Base-by-base conservation (phyloP, 2,113 vertebrate genomes). In the Megalops atlanticus region DNA sequence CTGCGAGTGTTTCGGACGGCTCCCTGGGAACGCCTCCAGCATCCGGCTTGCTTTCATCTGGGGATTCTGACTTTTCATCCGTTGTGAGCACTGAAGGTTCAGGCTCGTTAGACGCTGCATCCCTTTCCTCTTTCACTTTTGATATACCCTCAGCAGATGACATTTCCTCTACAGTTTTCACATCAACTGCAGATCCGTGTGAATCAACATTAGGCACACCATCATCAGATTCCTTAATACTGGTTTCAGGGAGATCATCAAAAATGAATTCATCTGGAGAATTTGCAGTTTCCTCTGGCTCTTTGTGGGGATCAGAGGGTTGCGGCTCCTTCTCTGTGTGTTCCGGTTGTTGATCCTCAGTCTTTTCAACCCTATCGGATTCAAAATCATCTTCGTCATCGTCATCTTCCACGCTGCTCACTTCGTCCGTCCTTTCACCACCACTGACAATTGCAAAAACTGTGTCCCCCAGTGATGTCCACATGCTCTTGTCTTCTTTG, bases 391-490 rank as follows among this genome's bases (percentile, higher is more conserved):
- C 93, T 2, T 92, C 87, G 36, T 88, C 86, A 3, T 92, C 79
- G 0, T 86, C 88, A 14, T 81, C 90, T 74, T 91, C 86, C 3
- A 85, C 85, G 75, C 54, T 88, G 7, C 78, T 16, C 78, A 82
- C 58, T 1, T 86, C 78, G 49, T 16, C 15, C 0, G 4, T 89
- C 2, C 49, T 88, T 83, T 92, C 84, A 14, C 85, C 92, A 1
- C 89, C 92, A 10, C 87, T 90, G 73, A 95, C 92, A 75, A 89
- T 85, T 27, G 93, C 91, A 89, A 93, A 89, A 52, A 91, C 81
- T 0, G 87, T 85, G 76, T 94, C 94, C 39, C 92, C 92, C 54
- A 90, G 52, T 74, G 87, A 47, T 11, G 91, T 89, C 47, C 89
- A 85, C 52, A 86, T 35, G 78, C 86, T 88, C 76, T 89, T 91